A percentile compares a stretch with the other conserved stretches of the same genome.
Conservation (phyloP, 2,113 vertebrate genomes). For the Lutjanus erythropterus region DNA sequence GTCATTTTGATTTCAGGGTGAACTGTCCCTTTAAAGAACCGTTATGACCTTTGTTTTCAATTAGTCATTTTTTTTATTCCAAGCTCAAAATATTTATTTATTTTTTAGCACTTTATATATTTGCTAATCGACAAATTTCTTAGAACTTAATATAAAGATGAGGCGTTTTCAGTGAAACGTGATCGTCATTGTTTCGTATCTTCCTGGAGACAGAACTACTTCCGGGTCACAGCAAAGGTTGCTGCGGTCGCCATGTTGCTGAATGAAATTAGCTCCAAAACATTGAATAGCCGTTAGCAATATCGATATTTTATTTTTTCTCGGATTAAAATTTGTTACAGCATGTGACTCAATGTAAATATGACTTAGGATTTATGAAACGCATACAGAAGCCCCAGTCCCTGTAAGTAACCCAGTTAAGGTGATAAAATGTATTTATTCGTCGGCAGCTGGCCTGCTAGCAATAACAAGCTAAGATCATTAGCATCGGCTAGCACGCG, state of each 20-base stretch:
- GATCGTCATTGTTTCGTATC: slow-evolving; percentile 2
- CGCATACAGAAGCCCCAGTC: slow-evolving; percentile 38
- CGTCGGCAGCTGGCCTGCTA: slow-evolving; percentile 61
- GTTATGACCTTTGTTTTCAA: too few species aligned
- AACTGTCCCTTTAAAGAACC: too few species aligned
- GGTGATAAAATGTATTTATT: slow-evolving; percentile 55
- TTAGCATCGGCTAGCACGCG: slow-evolving; percentile 62
- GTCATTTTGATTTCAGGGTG: too few species aligned
- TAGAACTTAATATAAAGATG: not conserved
- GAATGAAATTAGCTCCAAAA: slow-evolving; percentile 81
- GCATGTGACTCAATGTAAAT: slow-evolving; percentile 54
- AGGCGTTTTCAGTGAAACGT: not conserved
- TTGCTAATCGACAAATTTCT: not conserved
- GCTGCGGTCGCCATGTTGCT: slow-evolving; percentile 83
- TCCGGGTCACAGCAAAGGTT: slow-evolving; percentile 78
- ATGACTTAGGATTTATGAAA: slow-evolving; percentile 72
- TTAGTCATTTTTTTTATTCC: not conserved
- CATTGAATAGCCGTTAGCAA: slow-evolving; percentile 73
- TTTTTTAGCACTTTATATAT: too few species aligned
- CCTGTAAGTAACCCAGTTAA: slow-evolving; percentile 70
- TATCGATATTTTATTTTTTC: slow-evolving; percentile 66
- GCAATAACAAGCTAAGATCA: slow-evolving; percentile 68
- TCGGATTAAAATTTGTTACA: slow-evolving; percentile 46
- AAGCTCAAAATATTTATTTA: not conserved
- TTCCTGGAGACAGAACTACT: slow-evolving; percentile 41